These are phyloP conservation scores for Melanostoma scalare DNA, from an alignment of 2,888 invertebrate genomes.

Conservation along the genomic window DNA sequence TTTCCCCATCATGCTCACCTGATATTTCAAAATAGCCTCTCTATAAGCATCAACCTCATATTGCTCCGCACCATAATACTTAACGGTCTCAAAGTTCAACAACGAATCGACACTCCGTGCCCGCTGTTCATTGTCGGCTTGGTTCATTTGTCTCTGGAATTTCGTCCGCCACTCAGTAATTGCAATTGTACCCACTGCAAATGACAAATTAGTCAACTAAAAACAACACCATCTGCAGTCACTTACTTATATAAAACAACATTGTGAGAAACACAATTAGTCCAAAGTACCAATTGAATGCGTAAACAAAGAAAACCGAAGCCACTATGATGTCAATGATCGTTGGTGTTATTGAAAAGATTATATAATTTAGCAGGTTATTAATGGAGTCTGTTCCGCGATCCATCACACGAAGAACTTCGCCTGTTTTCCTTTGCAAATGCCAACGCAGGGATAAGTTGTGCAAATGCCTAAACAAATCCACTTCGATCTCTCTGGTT, in stretches of 20 bases:
- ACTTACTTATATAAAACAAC: slow-evolving; percentile 94
- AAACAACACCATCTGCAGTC: background rate
- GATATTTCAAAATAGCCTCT: slow-evolving; percentile 92
- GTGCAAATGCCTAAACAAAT: slow-evolving; percentile 94
- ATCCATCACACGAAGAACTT: slow-evolving; percentile 98
- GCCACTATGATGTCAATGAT: slow-evolving; percentile 96
- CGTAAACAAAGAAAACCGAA: slow-evolving; percentile 92
- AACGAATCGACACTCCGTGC: slow-evolving; percentile 97
- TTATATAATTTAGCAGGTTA: slow-evolving; percentile 93
- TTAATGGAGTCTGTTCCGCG: slow-evolving; percentile 98
- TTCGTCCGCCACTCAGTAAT: slow-evolving; percentile 99
- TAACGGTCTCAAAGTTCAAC: slow-evolving; percentile 98
- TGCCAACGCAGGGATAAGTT: slow-evolving; percentile 97
- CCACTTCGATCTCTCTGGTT: slow-evolving; percentile 93
- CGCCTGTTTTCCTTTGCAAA: slow-evolving; percentile 96
- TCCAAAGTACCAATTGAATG: slow-evolving; percentile 97
- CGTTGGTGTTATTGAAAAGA: slow-evolving; percentile 97
- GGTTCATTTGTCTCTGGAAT: slow-evolving; percentile 96
- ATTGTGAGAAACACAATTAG: slow-evolving; percentile 97
- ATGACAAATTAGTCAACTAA: slow-evolving; percentile 37
- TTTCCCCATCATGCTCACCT: slow-evolving; percentile 83
- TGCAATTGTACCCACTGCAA: slow-evolving; percentile 89
- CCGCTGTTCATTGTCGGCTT: slow-evolving; percentile 95
- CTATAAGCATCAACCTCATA: slow-evolving; percentile 95
- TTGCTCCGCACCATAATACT: slow-evolving; percentile 97